phyloP scores from a whole-genome alignment of 2,797 vertebrate genomes.

The Tenualosa ilisha region DNA sequence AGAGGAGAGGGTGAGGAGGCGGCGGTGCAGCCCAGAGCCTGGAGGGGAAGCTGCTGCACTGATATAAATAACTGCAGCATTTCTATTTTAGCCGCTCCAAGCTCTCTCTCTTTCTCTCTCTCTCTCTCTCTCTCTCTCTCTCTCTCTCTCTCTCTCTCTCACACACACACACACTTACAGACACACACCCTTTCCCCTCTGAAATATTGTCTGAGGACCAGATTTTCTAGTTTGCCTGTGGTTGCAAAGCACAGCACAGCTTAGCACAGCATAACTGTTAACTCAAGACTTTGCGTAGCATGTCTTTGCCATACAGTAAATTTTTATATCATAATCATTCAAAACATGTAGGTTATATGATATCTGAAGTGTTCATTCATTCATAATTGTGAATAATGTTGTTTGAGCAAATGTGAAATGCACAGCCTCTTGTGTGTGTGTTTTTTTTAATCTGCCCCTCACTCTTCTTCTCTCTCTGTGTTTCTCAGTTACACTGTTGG shows the following conservation, averaged over 20 bases:
- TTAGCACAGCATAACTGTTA: background rate
- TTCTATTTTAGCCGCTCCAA: conserved; percentile 36
- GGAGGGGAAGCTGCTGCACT: conserved; percentile 30
- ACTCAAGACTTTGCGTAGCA: background rate
- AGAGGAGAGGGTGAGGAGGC: conserved; percentile 38
- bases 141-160: background rate
- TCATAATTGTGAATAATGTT: background rate
- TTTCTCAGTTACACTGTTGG: conserved; percentile 81
- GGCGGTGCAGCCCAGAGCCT: background rate
- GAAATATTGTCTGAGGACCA: conserved; percentile 11
- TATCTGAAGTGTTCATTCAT: background rate
- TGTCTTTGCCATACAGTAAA: background rate
- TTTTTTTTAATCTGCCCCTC: conserved; percentile 10
- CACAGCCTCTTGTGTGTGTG: background rate
- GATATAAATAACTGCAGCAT: conserved; percentile 48
- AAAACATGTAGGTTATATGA: background rate
- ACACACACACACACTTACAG: background rate
- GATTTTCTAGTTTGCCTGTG: conserved; percentile 8
- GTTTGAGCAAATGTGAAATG: background rate
- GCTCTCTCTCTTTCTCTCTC: background rate
- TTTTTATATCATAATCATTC: background rate
- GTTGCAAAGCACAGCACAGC: background rate
- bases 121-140: background rate
- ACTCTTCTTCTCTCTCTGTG: conserved; percentile 69
- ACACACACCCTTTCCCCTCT: background rate